Evolutionary conservation across 2,113 vertebrate species (phyloP).

Genomic region (Oncorhynchus masou): DNA sequence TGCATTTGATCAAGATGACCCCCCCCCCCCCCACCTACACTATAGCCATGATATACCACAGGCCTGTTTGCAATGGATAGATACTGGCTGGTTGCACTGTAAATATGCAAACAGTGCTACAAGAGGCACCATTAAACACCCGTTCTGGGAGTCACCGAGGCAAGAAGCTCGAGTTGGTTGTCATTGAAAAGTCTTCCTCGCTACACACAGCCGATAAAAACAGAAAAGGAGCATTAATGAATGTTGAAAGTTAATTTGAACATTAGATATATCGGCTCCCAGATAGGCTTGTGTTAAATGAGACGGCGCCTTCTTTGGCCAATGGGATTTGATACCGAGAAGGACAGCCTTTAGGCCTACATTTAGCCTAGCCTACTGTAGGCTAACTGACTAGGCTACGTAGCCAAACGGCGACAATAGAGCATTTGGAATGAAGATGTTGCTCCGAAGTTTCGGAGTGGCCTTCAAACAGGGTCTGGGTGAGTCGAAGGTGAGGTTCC

Average conservation of each 20-base stretch:
- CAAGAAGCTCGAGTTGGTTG: not conserved
- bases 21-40: not conserved
- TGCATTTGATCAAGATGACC: not conserved
- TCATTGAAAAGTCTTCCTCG: conserved; percentile 16
- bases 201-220: not conserved
- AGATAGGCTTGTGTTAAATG: not conserved
- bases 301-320: not conserved
- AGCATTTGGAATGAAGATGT: too few species aligned
- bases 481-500: too few species aligned
- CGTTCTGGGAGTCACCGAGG: conserved; percentile 13
- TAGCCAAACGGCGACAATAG: too few species aligned
- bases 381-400: too few species aligned
- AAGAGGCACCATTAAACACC: conserved; percentile 24
- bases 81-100: not conserved
- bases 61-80: not conserved
- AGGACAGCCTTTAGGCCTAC: too few species aligned
- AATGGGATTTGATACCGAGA: not conserved
- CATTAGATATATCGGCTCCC: not conserved
- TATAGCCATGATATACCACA: not conserved
- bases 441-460: too few species aligned
- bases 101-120: not conserved
- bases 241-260: not conserved
- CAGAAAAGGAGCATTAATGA: not conserved
- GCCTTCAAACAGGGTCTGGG: not conserved
- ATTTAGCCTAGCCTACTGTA: too few species aligned